Evolutionary conservation across 2,888 invertebrate genomes (phyloP).

Genomic region (Drosophila kambysellisi): DNA sequence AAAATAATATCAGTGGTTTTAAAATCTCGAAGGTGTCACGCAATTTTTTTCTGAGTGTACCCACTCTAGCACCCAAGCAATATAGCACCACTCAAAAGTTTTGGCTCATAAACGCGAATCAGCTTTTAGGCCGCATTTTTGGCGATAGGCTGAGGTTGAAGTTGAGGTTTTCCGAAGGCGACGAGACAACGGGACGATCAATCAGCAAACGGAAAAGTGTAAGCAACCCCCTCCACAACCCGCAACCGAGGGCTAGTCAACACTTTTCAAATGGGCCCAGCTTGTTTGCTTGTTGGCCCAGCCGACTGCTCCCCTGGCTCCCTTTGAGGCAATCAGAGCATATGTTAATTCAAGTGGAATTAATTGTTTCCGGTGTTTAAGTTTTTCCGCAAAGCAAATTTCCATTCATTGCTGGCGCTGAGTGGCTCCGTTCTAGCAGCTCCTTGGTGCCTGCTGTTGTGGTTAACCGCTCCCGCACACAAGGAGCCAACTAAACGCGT

Average conservation of each 20-base stretch:
- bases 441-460: constrained; percentile 62
- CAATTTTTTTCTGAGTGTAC: not conserved
- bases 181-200: constrained; percentile 58
- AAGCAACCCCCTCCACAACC: constrained; percentile 6
- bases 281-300: constrained; percentile 50
- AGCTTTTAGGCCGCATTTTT: constrained; percentile 38
- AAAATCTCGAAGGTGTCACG: not conserved
- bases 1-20: not conserved
- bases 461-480: constrained; percentile 53
- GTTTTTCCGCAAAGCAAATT: constrained; percentile 82
- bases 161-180: constrained; percentile 14
- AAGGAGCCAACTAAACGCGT: constrained; percentile 41
- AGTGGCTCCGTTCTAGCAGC: constrained; percentile 45
- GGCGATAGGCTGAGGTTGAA: constrained; percentile 30
- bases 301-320: constrained; percentile 3
- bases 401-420: constrained; percentile 64
- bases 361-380: constrained; percentile 85
- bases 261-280: constrained; percentile 53
- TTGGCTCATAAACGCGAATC: constrained; percentile 67
- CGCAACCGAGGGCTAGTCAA: constrained; percentile 56
- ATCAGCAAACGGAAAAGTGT: constrained; percentile 43
- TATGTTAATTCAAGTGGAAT: constrained; percentile 85
- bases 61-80: too few relatives aligned
- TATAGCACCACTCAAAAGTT: constrained; percentile 48
- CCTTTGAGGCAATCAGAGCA: constrained; percentile 67